Evolutionary conservation across 2,888 invertebrate species (phyloP), one percentile per base, ranked within the genome.

Genomic region (Eupithecia subumbrata): DNA sequence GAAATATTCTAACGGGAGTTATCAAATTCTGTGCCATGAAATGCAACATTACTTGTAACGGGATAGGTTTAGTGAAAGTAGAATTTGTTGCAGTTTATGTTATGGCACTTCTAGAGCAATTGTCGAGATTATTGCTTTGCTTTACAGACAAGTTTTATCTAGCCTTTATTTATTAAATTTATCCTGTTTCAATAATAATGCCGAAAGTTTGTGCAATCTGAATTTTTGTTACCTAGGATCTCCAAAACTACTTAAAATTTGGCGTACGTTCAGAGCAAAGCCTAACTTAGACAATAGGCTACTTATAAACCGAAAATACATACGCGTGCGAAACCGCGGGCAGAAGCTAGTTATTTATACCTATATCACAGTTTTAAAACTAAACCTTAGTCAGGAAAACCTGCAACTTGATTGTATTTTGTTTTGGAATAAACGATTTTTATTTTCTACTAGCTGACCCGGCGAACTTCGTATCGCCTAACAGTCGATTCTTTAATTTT

Each of bases 101-200:
- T 66, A 64, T 71, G 69, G 60, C 68, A 73, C 71, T 71, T 82
- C 81, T 80, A 83, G 81, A 80, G 68, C 68, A 68, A 40, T 45
- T 68, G 22, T 25, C 25, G 43, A 43, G 68, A 68, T 40, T 68
- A 45, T 45, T 40, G 22, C 40, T 40, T 37, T 67, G 37, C 11
- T n/a, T n/a, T 67, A 40, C 18, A 1, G 40, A 40, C 16, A 1
- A 60, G 60, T 25, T 12, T 25, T 60, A 25, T 25, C 12, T 12
- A 25, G 5, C 12, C 22, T 25, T 56, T 56, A 56, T 60, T 56
- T 56, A 22, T 56, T 56, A n/a, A 37, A n/a, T n/a, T n/a, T n/a
- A n/a, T n/a, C n/a, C n/a, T n/a, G n/a, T n/a, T n/a, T n/a, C n/a
- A n/a, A n/a, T n/a, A n/a, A n/a, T n/a, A n/a, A n/a, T n/a, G n/a